phyloP scores from a whole-genome alignment of 2,797 vertebrate genomes.

The Prionace glauca region DNA sequence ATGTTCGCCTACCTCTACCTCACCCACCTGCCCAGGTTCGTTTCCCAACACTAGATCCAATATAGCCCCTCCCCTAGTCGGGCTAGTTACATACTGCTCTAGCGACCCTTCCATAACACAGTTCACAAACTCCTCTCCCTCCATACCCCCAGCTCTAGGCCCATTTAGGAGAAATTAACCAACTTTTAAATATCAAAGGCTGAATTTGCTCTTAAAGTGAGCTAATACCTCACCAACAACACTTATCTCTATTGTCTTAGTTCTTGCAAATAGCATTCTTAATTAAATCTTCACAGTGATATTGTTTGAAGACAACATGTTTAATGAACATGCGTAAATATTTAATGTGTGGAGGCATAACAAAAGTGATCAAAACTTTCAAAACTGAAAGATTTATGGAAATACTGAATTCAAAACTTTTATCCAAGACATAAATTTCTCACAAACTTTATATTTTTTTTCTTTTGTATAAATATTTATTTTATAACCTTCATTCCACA shows the following conservation, averaged over 20 bases:
- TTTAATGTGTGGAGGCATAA: background rate
- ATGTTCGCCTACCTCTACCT: too few relatives aligned
- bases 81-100: too few relatives aligned
- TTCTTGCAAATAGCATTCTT: background rate
- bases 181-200: background rate
- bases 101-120: too few relatives aligned
- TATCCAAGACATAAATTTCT: background rate
- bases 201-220: background rate
- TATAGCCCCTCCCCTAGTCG: too few relatives aligned
- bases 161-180: background rate
- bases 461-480: conserved; percentile 10
- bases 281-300: background rate
- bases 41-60: too few relatives aligned
- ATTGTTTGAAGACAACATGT: background rate
- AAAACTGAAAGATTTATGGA: background rate
- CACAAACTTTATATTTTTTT: background rate
- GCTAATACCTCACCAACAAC: background rate
- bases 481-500: background rate
- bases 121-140: too few relatives aligned
- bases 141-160: too few relatives aligned
- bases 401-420: background rate
- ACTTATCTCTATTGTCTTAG: background rate
- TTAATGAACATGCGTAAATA: conserved; percentile 24
- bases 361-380: background rate
- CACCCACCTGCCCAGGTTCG: too few relatives aligned